Conservation (phyloP, 2,797 vertebrate genomes). For the Macropodus opercularis region DNA sequence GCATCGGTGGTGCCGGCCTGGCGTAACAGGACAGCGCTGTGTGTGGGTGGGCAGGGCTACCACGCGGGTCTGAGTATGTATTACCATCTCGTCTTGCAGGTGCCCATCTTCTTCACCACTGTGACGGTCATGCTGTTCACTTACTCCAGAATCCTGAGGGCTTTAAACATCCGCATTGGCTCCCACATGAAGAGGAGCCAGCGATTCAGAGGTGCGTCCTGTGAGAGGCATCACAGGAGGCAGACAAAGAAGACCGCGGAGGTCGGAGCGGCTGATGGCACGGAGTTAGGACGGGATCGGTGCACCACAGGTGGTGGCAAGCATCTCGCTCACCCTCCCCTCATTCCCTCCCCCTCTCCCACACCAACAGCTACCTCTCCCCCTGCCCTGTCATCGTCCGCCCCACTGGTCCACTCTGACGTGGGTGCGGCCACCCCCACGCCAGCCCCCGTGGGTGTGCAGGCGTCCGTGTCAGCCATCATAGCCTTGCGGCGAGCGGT, state of each 20-base stretch:
- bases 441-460: slow-evolving; percentile 73
- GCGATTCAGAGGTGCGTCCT: slow-evolving; percentile 61
- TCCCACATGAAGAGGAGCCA: slow-evolving; percentile 82
- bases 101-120: slow-evolving; percentile 82
- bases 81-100: slow-evolving; percentile 84
- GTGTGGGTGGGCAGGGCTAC: slow-evolving; percentile 75
- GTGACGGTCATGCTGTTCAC: slow-evolving; percentile 83
- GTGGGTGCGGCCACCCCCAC: slow-evolving; percentile 44
- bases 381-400: slow-evolving; percentile 70
- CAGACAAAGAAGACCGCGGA: slow-evolving; percentile 61
- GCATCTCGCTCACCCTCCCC: slow-evolving; percentile 78
- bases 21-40: slow-evolving; percentile 81
- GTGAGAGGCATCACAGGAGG: slow-evolving; percentile 55
- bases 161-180: slow-evolving; percentile 86
- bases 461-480: slow-evolving; percentile 84
- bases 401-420: slow-evolving; percentile 66
- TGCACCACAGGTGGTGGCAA: slow-evolving; percentile 72
- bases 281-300: slow-evolving; percentile 48
- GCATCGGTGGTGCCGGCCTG: slow-evolving; percentile 55
- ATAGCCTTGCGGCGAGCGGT: slow-evolving; percentile 83
- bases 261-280: slow-evolving; percentile 35
- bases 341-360: slow-evolving; percentile 75
- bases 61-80: slow-evolving; percentile 74
- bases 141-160: slow-evolving; percentile 83
- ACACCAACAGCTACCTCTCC: slow-evolving; percentile 81